Base-by-base conservation (phyloP, 2,797 vertebrate genomes). In the Characodon lateralis region DNA sequence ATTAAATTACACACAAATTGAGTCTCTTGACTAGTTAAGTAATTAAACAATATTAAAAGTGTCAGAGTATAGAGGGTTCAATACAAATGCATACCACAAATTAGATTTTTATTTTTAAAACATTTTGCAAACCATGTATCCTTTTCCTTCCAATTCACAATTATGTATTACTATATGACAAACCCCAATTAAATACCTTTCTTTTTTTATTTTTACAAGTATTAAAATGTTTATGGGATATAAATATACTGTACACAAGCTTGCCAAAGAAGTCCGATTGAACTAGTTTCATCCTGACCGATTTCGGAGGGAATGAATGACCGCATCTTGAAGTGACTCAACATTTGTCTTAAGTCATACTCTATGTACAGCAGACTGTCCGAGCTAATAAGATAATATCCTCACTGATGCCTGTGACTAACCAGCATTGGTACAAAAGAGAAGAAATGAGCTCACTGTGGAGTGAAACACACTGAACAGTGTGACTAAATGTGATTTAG, bases 241-340 rank as follows among this genome's bases (percentile, higher is more conserved):
- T 22, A 4, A 22, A 66, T 43, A 76, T 20, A 13, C 53, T 48
- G 58, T 53, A 73, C 71, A 77, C 28, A 35, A 53, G 65, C 74
- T 83, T 86, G 88, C 75, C 78, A 85, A 73, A 28, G 69, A 76
- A 20, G 50, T 43, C 4, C 5, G 0, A 83, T n/a, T 69, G 71
- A 56, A 82, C 82, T 87, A 83, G 78, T 78, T 85, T 77, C n/a
- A 16, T 89, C 83, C 82, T 89, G 84, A 83, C 83, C 81, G 75
- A 81, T 84, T 85, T 87, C 71, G 78, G 71, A 79, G 55, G 26
- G 58, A 41, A 81, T 78, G 48, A 77, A 84, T 89, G 76, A 90
- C 83, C 56, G 91, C 88, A 88, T 81, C 77, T 75, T 84, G 9
- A 78, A 82, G 78, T 90, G 89, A 93, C 83, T 90, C 83, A 87